Evolutionary conservation across 2,888 invertebrate genomes (phyloP).

Genomic region (Chalcis sispes): DNA sequence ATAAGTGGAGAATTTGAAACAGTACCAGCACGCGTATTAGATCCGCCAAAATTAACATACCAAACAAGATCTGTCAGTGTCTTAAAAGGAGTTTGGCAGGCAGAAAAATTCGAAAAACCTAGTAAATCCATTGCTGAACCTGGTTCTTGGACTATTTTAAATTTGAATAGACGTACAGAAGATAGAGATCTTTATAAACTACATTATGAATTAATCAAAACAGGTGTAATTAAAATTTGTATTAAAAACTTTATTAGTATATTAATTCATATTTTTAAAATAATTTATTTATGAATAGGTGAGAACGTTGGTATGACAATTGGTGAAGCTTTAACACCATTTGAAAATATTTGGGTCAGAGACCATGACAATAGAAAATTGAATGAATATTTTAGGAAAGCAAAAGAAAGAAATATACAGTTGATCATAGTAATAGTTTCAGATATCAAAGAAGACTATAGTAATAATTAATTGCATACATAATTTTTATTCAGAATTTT

Average conservation of each 20-base stretch:
- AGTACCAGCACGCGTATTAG: slow-evolving; percentile 87
- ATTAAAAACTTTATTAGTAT: background rate
- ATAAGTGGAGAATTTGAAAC: slow-evolving; percentile 85
- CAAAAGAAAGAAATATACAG: slow-evolving; percentile 71
- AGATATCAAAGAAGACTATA: slow-evolving; percentile 76
- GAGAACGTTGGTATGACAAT: background rate
- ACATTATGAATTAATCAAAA: slow-evolving; percentile 45
- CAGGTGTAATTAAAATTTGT: slow-evolving; percentile 65
- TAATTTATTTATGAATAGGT: slow-evolving; percentile 12
- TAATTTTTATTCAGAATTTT: background rate
- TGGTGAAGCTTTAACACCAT: slow-evolving; percentile 19
- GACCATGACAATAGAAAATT: slow-evolving; percentile 4
- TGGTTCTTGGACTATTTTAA: slow-evolving; percentile 77
- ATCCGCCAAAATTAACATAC: slow-evolving; percentile 86
- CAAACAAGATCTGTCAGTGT: slow-evolving; percentile 71
- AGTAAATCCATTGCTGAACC: slow-evolving; percentile 11
- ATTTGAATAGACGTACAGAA: slow-evolving; percentile 65
- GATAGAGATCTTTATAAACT: slow-evolving; percentile 64
- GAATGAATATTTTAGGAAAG: slow-evolving; percentile 55
- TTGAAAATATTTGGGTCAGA: background rate
- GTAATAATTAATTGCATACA: slow-evolving; percentile 64
- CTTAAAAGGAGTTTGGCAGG: slow-evolving; percentile 76
- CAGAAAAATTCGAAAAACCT: slow-evolving; percentile 48
- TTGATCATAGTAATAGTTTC: slow-evolving; percentile 82
- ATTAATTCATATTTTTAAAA: background rate